These are phyloP conservation scores for Tyto alba DNA, from an alignment of 2,113 vertebrate genomes.

Conservation along the genomic window DNA sequence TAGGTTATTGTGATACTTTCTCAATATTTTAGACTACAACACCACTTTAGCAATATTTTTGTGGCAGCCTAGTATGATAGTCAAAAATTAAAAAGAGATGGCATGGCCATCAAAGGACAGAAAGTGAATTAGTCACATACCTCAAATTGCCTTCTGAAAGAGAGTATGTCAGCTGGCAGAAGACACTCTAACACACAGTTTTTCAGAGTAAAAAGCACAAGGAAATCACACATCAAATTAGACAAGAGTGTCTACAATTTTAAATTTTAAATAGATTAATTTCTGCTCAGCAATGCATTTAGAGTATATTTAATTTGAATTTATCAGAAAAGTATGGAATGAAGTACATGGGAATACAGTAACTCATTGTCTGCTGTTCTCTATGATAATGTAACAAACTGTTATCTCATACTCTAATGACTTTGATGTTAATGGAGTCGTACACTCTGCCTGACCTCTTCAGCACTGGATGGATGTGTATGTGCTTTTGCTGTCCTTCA, in stretches of 20 bases:
- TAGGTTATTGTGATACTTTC: background rate
- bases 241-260: background rate
- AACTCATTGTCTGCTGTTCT: constrained; percentile 34
- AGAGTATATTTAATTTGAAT: constrained; percentile 43
- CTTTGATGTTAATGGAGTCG: constrained; percentile 52
- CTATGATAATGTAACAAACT: constrained; percentile 36
- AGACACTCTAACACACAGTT: background rate
- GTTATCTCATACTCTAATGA: constrained; percentile 55
- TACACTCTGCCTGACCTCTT: constrained; percentile 42
- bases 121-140: background rate
- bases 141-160: constrained; percentile 14
- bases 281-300: background rate
- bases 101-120: background rate
- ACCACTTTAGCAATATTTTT: background rate
- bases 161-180: constrained; percentile 19
- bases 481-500: background rate
- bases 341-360: background rate
- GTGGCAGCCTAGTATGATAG: background rate
- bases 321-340: constrained; percentile 38
- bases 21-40: constrained; percentile 16
- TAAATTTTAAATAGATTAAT: background rate
- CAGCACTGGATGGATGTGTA: background rate
- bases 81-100: background rate
- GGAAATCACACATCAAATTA: constrained; percentile 4
- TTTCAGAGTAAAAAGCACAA: constrained; percentile 1